These are phyloP conservation scores for Phocides pigmalion DNA, from an alignment of 1,140 invertebrate genomes.

Conservation along the genomic window DNA sequence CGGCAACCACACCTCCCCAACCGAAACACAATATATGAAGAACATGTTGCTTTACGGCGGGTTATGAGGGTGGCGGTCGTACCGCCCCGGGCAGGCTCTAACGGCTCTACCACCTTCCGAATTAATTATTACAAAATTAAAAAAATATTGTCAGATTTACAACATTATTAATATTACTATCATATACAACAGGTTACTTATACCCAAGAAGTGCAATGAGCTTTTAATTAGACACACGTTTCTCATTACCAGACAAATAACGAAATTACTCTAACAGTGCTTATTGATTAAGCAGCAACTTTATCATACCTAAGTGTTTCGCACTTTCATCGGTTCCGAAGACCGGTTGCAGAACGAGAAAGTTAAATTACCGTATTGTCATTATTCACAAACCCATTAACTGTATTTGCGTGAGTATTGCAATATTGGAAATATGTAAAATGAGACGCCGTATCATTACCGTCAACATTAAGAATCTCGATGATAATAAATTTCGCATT, in stretches of 20 bases:
- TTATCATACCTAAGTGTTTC: conserved; percentile 26
- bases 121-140: no score
- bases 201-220: no score
- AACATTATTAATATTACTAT: no score
- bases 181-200: no score
- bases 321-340: conserved; percentile 20
- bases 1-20: no score
- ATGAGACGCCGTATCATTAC: conserved; percentile 16
- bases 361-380: conserved; percentile 32
- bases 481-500: conserved; percentile 23
- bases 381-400: conserved; percentile 24
- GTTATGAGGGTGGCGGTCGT: no score
- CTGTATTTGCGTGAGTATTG: neutral
- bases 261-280: conserved; percentile 7
- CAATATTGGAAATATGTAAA: conserved; percentile 14
- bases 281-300: conserved; percentile 19
- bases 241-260: neutral
- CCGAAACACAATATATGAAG: no score
- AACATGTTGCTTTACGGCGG: no score
- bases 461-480: conserved; percentile 16
- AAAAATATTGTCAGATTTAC: no score
- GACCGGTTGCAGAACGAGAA: conserved; percentile 24
- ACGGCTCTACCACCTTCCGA: no score
- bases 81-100: no score
- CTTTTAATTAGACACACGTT: neutral